phyloP scores from a whole-genome alignment of 2,113 vertebrate genomes.

The Limnothrissa miodon region DNA sequence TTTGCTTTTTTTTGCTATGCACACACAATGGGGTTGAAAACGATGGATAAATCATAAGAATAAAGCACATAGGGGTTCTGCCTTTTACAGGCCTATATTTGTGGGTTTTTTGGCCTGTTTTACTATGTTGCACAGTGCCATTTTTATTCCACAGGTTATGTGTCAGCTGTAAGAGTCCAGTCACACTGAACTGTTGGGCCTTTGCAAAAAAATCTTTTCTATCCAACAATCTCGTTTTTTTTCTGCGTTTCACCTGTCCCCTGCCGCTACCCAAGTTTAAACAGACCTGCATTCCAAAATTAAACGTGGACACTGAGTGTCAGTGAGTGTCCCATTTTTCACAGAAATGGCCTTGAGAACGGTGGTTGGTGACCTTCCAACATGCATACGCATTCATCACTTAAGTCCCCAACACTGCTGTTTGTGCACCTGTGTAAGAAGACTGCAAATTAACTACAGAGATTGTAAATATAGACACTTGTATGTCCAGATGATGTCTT shows the following conservation, averaged over 20 bases:
- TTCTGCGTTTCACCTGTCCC: neutral
- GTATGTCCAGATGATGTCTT: neutral
- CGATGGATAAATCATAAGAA: too few relatives aligned
- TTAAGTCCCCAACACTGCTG: neutral
- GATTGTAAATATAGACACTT: neutral
- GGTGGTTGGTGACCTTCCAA: conserved; percentile 2
- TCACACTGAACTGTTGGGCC: neutral
- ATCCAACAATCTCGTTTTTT: neutral
- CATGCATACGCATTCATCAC: neutral
- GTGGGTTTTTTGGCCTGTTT: too few relatives aligned
- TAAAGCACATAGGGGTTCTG: too few relatives aligned
- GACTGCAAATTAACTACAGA: neutral
- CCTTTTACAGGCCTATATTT: too few relatives aligned
- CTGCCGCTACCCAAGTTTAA: neutral
- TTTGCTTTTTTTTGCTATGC: too few relatives aligned
- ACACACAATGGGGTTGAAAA: too few relatives aligned
- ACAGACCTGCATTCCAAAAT: conserved; percentile 11
- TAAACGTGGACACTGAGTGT: conserved; percentile 1
- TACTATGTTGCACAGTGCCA: too few relatives aligned
- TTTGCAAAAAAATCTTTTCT: neutral
- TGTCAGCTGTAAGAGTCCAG: neutral
- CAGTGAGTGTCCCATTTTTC: conserved; percentile 4
- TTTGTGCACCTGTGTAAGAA: neutral
- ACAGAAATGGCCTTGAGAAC: neutral
- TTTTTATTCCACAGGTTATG: too few relatives aligned